Evolutionary conservation across 2,888 invertebrate species (phyloP), one percentile per base, ranked within the genome.

Genomic region (Nematopogon swammerdamellus): DNA sequence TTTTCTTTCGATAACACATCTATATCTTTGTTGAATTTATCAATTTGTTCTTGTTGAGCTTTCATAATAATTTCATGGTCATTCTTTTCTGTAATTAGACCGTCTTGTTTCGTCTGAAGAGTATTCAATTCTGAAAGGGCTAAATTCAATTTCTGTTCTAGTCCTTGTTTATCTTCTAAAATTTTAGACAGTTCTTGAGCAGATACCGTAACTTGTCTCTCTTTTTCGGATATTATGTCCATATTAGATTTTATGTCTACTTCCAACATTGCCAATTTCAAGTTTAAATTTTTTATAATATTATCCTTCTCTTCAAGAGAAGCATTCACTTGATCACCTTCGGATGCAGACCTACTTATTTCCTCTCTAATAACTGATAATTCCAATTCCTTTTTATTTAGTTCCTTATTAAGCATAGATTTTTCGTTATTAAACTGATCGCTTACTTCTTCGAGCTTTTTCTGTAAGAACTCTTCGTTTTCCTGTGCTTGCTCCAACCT

Each of bases 381-480:
- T 51, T 72, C 67, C 47, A 59, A 59, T 57, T 73, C 67, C 43
- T 70, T 58, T 54, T 72, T 67, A 20, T 61, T 57, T 47, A 75
- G 59, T 62, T 73, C 70, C 52, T 68, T 70, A 60, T 75, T 72
- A 55, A 72, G 64, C 50, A 72, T 68, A 47, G 58, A 59, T 57
- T 77, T 75, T 55, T 70, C 72, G 50, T 64, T 68, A 56, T 73
- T 73, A 49, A 80, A 60, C 59, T 83, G 80, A 44, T 70, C 59
- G 44, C 72, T 68, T 61, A 76, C 70, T 55, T 76, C 72, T 53
- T 75, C 64, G 50, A 81, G 61, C 54, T 74, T 63, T 57, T 74
- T 77, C 61, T 80, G 74, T 48, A 82, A 60, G 1, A 70, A 75
- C 55, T 76, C 74, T 63, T 81, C 79, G 49, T 81, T 70, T 59